Evolutionary conservation across 2,113 vertebrate species (phyloP).

Genomic region (Catharus minimus): DNA sequence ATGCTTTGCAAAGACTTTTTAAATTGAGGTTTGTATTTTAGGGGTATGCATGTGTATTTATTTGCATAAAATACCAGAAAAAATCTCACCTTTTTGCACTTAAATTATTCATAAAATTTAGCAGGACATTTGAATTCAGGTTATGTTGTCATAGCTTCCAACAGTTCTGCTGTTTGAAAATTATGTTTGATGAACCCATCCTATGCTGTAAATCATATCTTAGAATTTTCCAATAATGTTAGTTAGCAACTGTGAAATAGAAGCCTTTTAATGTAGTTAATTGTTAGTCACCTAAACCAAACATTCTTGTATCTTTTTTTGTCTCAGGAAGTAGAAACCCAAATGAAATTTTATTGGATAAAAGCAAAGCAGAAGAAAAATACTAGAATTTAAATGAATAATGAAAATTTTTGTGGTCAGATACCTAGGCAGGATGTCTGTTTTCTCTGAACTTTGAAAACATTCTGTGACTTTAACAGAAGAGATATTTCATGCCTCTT

Average conservation of each 20-base stretch:
- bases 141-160: not conserved
- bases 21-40: not conserved
- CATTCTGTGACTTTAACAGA: not conserved
- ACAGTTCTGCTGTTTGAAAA: not conserved
- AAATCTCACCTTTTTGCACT: not conserved
- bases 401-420: not conserved
- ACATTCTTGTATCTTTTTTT: not conserved
- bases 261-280: not conserved
- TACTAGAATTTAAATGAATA: not conserved
- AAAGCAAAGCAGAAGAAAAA: not conserved
- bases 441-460: not conserved
- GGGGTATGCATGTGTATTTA: not conserved
- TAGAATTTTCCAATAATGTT: not conserved
- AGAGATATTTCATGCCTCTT: constrained; percentile 1
- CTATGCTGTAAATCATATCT: not conserved
- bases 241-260: not conserved
- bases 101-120: not conserved
- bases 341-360: not conserved
- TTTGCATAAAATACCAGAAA: not conserved
- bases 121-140: not conserved
- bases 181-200: not conserved
- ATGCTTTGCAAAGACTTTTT: not conserved
- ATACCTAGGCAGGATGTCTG: not conserved
- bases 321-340: not conserved
- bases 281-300: not conserved